Base-by-base conservation (phyloP, 2,113 vertebrate genomes). In the Lepidothrix coronata region DNA sequence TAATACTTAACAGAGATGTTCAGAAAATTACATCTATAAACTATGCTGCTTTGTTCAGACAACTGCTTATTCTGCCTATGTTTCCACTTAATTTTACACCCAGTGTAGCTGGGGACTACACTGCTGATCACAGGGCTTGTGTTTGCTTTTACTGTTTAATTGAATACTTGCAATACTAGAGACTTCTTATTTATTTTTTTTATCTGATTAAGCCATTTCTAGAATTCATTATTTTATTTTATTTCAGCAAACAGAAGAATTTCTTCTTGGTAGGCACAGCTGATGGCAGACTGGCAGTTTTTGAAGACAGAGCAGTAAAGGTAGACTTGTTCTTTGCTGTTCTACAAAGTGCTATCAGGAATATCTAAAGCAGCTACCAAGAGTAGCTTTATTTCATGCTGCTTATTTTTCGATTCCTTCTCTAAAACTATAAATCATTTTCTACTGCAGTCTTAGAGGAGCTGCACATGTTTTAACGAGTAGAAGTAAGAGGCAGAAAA, bases 241-340 rank as follows among this genome's bases (percentile, higher is more conserved):
- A n/a, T 98, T 98, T 97, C 85, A 99, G 99, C 97, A 98, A 98
- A 85, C 98, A 99, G 93, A 99, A 97, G 94, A 98, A 97, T 91
- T 99, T 99, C 95, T 96, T 99, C 95, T 96, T 99, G 96, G 99
- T 98, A 54, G 99, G 99, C 68, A 99, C 99, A 25, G 99, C 99
- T 63, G 97, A 99, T 96, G 99, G 99, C 37, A 97, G 76, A 37
- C 96, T 99, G 85, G 98, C 98, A 5, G 94, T 99, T 95, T 99
- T 99, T 97, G 98, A 99, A 96, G 99, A 99, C 94, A 98, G 98
- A 83, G 97, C 97, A 58, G 97, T 99, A 66, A 98, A 98, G 99
- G 99, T 99, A 98, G 94, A 80, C 35, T 77, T 72, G 74, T 67
- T 94, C 52, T 89, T 71, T 88, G 13, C 35, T 70, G 8, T 71